phyloP scores from a whole-genome alignment of 2,113 vertebrate species.

The Pelmatolapia mariae region DNA sequence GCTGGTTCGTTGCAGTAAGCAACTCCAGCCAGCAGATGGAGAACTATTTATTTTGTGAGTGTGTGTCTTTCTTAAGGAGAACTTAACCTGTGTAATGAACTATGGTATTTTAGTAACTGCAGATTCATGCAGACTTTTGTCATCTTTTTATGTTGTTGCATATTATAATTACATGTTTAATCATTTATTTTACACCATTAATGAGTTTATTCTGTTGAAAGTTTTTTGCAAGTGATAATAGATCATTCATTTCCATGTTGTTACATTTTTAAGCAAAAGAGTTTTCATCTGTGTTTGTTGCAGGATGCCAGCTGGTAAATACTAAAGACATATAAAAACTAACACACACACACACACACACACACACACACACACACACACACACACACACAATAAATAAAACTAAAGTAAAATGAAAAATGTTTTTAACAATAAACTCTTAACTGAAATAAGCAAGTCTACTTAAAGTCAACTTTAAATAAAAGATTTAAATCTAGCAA shows the following conservation, averaged over 20 bases:
- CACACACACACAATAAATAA: not conserved
- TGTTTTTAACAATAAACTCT: not conserved
- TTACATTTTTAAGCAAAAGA: not conserved
- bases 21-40: not conserved
- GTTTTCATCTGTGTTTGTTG: rapidly evolving
- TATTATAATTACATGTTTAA: not conserved
- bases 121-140: not conserved
- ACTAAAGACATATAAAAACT: not conserved
- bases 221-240: rapidly evolving
- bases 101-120: not conserved
- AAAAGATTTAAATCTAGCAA: not conserved
- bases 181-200: not conserved
- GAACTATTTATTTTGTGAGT: not conserved
- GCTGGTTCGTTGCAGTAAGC: not conserved
- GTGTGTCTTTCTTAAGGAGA: rapidly evolving
- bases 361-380: not conserved
- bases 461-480: not conserved
- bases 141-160: not conserved
- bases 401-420: not conserved
- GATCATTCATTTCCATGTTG: not conserved
- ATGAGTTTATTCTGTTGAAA: not conserved
- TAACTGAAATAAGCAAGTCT: not conserved
- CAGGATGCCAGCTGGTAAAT: not conserved
- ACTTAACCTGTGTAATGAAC: not conserved
- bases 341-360: not conserved